Evolutionary conservation across 1,140 invertebrate species (phyloP), one percentile per base, ranked within the genome.

Genomic region (Drosophila equinoxialis): DNA sequence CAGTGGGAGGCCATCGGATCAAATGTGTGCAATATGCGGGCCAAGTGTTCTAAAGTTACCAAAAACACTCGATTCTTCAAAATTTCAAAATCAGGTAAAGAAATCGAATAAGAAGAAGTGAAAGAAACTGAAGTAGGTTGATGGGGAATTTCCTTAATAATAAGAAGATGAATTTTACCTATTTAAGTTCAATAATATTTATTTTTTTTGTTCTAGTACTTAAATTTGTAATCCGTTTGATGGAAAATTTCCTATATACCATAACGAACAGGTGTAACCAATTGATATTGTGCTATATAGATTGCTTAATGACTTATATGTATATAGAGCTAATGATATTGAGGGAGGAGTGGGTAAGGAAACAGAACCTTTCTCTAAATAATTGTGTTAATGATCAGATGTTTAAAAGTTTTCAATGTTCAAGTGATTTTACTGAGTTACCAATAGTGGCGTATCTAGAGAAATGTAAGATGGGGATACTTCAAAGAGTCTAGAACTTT

Each of bases 231-330:
- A 51, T 33, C 41, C 45, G 23, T 14, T 10, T 37, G 6, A 20
- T 62, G 63, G 39, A 39, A 54, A 33, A 35, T 39, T 61, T 13
- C 35, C 8, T 74, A 58, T 35, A 13, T 55, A 66, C 67, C 74
- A 68, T 75, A 65, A 71, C 74, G 42, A 42, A 77, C 14, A 65
- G 67, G 74, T 77, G 74, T 71, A 65, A 77, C 75, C 65, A 77
- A 76, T 67, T 61, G 72, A 51, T 59, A 48, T 61, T 13, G 65
- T 26, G 54, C 58, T 14, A 14, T 61, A 51, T 14, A 41, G 64
- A 60, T 65, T 30, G 14, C 48, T 62, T 74, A 63, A 57, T 74
- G 65, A 45, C 30, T 30, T 30, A 6, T 4, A 26, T 26, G 4
- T 14, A 6, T 45, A 3, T 45, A 14, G n/a, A 48, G 6, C 37